Base-by-base conservation (phyloP, 2,113 vertebrate genomes). In the Gila orcuttii region DNA sequence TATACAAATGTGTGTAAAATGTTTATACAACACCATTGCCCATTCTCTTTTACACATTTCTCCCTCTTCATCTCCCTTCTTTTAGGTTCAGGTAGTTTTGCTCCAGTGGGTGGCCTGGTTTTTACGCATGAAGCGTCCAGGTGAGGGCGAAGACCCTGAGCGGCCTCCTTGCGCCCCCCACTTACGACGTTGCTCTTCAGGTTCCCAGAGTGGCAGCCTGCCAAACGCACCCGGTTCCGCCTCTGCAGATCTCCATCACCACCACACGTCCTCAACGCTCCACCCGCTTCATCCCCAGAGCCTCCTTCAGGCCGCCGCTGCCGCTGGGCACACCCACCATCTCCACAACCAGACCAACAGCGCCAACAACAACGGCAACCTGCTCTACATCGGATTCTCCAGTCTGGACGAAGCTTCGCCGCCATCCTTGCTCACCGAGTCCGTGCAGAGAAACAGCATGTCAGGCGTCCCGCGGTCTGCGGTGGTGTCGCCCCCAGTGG, bases 101-200 rank as follows among this genome's bases (percentile, higher is more conserved):
- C 90, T 96, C 50, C 95, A 96, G 92, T 96, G 95, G 95, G 93
- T 96, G 0, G 95, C 95, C 0, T 96, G 95, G 95, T 96, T 96
- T 86, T 50, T 96, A 84, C 93, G 95, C 1, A 96, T 96, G 95
- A 96, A 96, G 90, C 94, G 94, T 0, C 95, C 94, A 0, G 95
- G 95, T 23, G 95, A 96, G 87, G 88, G 87, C 0, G 92, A 94
- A 0, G 92, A 94, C 87, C 93, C 92, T 0, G 93, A 94, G 82
- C 90, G 93, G 0, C 94, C 94, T 5, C 94, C 93, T 2, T 95
- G 95, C 10, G 93, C 94, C 79, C 94, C 94, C 1, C 92, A 94
- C 86, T 87, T 95, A 31, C 93, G 95, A 1, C 94, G 95, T 57
- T 96, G 94, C 86, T 95, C 94, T 74, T 95, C 94, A 0, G 93